A percentile compares a stretch with the other conserved stretches of the same genome.
Evolutionary conservation across 2,888 invertebrate species (phyloP).

Genomic region (Xestia rhomboidea): DNA sequence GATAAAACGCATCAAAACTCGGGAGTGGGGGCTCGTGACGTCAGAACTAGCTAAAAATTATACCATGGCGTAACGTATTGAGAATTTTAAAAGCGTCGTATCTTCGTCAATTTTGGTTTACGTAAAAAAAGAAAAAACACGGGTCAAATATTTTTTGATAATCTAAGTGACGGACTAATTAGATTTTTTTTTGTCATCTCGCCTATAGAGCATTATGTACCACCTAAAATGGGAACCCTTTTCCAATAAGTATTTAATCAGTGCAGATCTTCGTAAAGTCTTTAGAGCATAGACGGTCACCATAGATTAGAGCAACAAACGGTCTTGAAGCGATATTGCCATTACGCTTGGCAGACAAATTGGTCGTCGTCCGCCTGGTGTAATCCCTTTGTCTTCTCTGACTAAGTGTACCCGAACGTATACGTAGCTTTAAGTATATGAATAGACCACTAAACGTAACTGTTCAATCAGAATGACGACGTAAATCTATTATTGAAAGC

Average conservation of each 20-base stretch:
- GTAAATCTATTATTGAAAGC: not conserved
- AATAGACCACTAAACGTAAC: not conserved
- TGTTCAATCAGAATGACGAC: not conserved
- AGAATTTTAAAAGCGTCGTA: too few relatives aligned
- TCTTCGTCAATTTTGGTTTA: too few relatives aligned
- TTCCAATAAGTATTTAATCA: conserved; percentile 2
- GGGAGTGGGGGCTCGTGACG: too few relatives aligned
- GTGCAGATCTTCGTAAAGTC: not conserved
- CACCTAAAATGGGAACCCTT: not conserved
- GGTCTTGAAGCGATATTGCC: conserved; percentile 28
- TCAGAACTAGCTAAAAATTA: too few relatives aligned
- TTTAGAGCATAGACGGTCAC: conserved; percentile 4
- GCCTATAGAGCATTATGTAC: not conserved
- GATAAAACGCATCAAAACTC: too few relatives aligned
- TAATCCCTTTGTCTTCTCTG: conserved; percentile 41
- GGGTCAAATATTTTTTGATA: too few relatives aligned
- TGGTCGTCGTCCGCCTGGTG: conserved; percentile 9
- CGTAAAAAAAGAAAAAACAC: too few relatives aligned
- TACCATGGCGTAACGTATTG: too few relatives aligned
- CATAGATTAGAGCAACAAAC: conserved; percentile 28
- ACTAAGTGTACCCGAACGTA: conserved; percentile 5
- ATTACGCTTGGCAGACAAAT: conserved; percentile 39
- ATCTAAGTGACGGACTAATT: too few relatives aligned
- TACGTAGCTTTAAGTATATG: not conserved
- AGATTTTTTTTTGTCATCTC: too few relatives aligned